Percentiles rank a stretch among this genome's conserved stretches.
phyloP scores from a whole-genome alignment of 2,113 vertebrate species.

The Cynopterus brachyotis region DNA sequence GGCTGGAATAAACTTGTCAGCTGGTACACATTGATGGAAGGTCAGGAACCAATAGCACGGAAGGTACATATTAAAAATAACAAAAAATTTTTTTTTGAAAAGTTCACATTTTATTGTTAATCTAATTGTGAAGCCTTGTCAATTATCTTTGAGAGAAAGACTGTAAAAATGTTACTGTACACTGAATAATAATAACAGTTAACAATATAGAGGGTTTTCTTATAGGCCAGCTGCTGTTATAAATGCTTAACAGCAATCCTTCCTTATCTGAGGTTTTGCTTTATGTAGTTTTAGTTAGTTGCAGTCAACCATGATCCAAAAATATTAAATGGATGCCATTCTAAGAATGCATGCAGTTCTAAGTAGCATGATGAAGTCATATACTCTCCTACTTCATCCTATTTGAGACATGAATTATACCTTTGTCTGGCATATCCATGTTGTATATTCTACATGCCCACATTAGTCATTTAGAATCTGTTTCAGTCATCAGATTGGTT shows the following conservation, averaged over 20 bases:
- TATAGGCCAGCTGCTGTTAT: neutral
- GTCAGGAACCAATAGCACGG: slow-evolving; percentile 96
- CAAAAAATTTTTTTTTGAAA: slow-evolving; percentile 2
- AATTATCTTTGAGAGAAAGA: neutral
- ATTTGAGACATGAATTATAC: neutral
- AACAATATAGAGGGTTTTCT: neutral
- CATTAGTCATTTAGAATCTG: neutral
- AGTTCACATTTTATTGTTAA: slow-evolving; percentile 16
- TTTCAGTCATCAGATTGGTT: neutral
- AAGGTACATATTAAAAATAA: slow-evolving; percentile 87
- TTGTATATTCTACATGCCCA: neutral
- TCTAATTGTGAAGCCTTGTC: neutral
- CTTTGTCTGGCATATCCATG: neutral
- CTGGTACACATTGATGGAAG: slow-evolving; percentile 95
- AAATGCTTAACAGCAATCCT: neutral
- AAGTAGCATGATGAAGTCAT: neutral
- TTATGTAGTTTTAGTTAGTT: neutral
- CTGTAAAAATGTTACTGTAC: neutral
- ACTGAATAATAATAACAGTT: neutral
- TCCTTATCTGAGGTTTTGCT: neutral
- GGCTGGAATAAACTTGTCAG: slow-evolving; percentile 99
- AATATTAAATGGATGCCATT: neutral
- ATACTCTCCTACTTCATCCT: neutral
- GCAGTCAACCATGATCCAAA: neutral
- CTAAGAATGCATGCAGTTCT: neutral